A percentile compares a stretch with the other conserved stretches of the same genome.
Conservation (phyloP, 2,797 vertebrate species). For the Hippopotamyrus pictus region DNA sequence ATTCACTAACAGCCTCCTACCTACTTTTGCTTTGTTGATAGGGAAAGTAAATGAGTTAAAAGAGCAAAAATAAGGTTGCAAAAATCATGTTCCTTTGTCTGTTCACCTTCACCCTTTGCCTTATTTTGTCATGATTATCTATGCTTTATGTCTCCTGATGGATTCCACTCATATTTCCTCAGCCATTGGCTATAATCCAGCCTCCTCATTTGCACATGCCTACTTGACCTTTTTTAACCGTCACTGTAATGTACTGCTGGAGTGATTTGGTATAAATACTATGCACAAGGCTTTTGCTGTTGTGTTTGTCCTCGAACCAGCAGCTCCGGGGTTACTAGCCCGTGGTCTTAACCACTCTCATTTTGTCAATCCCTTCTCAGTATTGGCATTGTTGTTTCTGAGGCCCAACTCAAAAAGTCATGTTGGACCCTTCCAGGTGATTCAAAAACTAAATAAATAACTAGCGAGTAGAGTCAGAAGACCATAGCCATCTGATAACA, state of each 20-base stretch:
- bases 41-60: neutral
- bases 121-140: neutral
- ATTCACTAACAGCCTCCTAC: neutral
- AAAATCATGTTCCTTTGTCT: neutral
- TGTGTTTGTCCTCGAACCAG: neutral
- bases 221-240: neutral
- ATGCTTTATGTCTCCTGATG: neutral
- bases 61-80: neutral
- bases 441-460: neutral
- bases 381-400: neutral
- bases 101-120: neutral
- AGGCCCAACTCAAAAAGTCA: neutral
- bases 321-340: neutral
- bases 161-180: neutral
- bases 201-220: neutral
- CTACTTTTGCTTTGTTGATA: neutral
- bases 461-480: neutral
- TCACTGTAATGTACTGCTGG: neutral
- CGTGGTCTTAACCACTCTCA: neutral
- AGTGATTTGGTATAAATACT: neutral
- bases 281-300: neutral
- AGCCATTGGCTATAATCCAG: neutral
- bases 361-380: neutral
- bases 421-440: neutral
- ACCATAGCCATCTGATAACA: neutral